Evolutionary conservation across 2,888 invertebrate species (phyloP).

Genomic region (Idaea dimidiata): DNA sequence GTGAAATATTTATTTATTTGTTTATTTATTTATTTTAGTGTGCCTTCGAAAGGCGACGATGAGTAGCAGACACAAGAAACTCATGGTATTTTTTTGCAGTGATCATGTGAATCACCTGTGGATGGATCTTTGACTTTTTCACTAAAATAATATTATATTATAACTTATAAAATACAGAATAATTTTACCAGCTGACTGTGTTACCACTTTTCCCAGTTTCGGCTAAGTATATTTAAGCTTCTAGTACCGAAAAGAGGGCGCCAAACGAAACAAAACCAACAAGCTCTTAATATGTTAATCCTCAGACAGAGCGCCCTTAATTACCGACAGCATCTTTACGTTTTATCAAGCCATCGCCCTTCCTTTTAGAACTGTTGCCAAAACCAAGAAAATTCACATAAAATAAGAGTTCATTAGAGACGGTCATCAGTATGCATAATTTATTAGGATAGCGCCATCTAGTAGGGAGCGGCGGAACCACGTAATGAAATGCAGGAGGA

Average conservation of each 20-base stretch:
- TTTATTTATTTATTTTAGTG: too few relatives aligned
- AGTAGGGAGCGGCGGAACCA: conserved; percentile 60
- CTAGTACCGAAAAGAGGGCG: not conserved
- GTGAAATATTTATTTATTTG: too few relatives aligned
- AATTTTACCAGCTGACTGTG: not conserved
- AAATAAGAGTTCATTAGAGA: conserved; percentile 79
- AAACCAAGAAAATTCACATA: conserved; percentile 61
- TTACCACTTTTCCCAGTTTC: not conserved
- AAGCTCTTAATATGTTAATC: conserved; percentile 3
- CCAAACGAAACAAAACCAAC: not conserved
- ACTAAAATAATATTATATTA: too few relatives aligned
- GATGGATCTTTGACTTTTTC: too few relatives aligned
- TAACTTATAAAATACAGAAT: too few relatives aligned
- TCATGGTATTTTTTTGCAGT: too few relatives aligned
- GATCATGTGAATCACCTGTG: too few relatives aligned
- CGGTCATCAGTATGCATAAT: conserved; percentile 90
- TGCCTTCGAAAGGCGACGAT: too few relatives aligned
- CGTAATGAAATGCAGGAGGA: conserved; percentile 36
- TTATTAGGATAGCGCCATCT: conserved; percentile 81
- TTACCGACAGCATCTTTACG: conserved; percentile 32
- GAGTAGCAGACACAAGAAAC: too few relatives aligned
- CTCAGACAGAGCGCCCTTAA: conserved; percentile 20
- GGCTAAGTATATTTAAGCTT: not conserved
- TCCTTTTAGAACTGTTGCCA: conserved; percentile 64
- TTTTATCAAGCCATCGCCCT: conserved; percentile 59